phyloP scores from a whole-genome alignment of 2,113 vertebrate genomes.

The Colaptes auratus region DNA sequence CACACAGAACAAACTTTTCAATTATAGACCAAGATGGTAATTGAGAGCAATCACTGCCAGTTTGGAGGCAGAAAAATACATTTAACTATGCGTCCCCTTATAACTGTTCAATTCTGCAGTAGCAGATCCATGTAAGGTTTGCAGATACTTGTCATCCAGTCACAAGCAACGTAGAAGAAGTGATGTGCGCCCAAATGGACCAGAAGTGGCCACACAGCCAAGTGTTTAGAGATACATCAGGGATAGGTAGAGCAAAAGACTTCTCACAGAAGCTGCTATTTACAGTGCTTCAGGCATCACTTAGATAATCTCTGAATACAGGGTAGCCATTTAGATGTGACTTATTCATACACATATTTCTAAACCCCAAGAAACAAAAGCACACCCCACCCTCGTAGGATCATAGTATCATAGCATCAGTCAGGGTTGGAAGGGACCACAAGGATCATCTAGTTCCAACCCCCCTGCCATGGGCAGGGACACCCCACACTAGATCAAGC shows the following conservation, averaged over 20 bases:
- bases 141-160: background rate
- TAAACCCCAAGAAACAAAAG: background rate
- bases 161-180: background rate
- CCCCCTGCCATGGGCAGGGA: too few species aligned
- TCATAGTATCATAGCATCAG: too few species aligned
- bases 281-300: slow-evolving; percentile 42
- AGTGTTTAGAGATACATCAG: background rate
- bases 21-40: background rate
- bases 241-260: background rate
- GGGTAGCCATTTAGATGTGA: background rate
- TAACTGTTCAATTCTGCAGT: background rate
- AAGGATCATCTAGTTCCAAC: too few species aligned
- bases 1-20: background rate
- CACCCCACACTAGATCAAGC: too few species aligned
- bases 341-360: background rate
- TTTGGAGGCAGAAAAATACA: background rate
- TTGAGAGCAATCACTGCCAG: background rate
- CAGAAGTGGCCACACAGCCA: background rate
- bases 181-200: background rate
- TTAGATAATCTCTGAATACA: slow-evolving; percentile 34
- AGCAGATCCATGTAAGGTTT: background rate
- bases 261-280: slow-evolving; percentile 24
- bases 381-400: background rate
- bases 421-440: too few species aligned
- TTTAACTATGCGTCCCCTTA: background rate